Evolutionary conservation across 64 coral and sea anemone species (phyloP).

Genomic region (Pocillopora verrucosa): DNA sequence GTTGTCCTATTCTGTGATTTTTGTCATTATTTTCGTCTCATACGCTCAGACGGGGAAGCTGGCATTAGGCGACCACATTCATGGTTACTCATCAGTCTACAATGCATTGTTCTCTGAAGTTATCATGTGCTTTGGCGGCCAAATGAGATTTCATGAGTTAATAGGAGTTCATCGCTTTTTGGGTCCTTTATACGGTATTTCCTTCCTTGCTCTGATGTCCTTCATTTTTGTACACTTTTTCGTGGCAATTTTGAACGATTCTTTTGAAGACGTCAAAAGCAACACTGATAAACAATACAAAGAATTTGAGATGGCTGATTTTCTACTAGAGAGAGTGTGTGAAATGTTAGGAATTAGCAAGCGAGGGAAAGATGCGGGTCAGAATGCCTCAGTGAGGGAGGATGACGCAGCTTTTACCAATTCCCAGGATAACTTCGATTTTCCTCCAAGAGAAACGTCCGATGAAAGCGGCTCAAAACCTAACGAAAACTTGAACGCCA

Average conservation of each 20-base stretch:
- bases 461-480: too few species aligned
- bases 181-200: conserved; percentile 54
- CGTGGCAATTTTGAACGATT: conserved; percentile 70
- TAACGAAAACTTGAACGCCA: too few species aligned
- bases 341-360: conserved; percentile 7
- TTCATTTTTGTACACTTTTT: conserved; percentile 88
- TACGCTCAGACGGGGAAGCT: conserved; percentile 35
- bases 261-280: conserved; percentile 56
- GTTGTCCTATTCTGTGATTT: conserved; percentile 53
- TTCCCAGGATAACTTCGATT: too few species aligned
- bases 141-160: conserved; percentile 50
- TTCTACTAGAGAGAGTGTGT: conserved; percentile 53
- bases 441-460: too few species aligned
- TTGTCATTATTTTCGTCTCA: conserved; percentile 45
- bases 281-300: conserved; percentile 63
- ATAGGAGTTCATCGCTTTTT: conserved; percentile 30
- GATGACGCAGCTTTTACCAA: too few species aligned
- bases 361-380: too few species aligned
- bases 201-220: conserved; percentile 49
- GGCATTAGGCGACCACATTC: conserved; percentile 35
- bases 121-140: conserved; percentile 54
- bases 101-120: conserved; percentile 51
- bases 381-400: too few species aligned
- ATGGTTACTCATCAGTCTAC: conserved; percentile 10
- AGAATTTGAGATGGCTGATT: conserved; percentile 84